Evolutionary conservation across 2,888 invertebrate genomes (phyloP).

Genomic region (Tuta absoluta): DNA sequence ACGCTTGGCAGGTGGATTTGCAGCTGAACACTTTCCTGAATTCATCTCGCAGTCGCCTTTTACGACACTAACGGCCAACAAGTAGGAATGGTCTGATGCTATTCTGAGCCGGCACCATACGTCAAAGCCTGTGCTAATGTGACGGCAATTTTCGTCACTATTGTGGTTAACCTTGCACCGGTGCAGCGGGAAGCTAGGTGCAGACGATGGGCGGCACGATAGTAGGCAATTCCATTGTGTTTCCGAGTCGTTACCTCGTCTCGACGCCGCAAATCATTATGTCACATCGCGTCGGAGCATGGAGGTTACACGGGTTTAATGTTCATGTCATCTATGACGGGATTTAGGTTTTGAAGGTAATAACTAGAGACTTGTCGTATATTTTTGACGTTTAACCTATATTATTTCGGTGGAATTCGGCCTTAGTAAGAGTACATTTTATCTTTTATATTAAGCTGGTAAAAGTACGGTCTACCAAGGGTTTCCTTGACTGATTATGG

Average conservation of each 20-base stretch:
- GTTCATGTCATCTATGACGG: constrained; percentile 29
- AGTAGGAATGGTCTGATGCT: no score
- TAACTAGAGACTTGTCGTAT: neutral
- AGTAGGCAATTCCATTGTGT: constrained; percentile 60
- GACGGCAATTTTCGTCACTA: constrained; percentile 7
- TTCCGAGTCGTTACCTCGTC: constrained; percentile 64
- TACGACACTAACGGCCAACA: no score
- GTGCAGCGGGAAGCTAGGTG: constrained; percentile 45
- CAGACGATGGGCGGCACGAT: constrained; percentile 44
- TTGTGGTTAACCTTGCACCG: constrained; percentile 51
- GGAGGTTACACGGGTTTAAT: constrained; percentile 50
- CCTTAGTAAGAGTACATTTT: no score
- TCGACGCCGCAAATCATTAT: constrained; percentile 56
- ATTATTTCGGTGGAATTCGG: no score
- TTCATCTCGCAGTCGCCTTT: no score
- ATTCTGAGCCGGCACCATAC: neutral
- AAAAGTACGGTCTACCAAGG: no score
- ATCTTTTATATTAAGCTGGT: no score
- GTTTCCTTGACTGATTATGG: no score
- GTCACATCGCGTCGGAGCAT: constrained; percentile 54
- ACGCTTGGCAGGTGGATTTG: no score
- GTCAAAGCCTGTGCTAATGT: neutral
- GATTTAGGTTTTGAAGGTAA: neutral
- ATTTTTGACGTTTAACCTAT: no score
- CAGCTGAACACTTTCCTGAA: no score